phyloP scores from a whole-genome alignment of 2,797 vertebrate species.

The Acanthurus tractus region DNA sequence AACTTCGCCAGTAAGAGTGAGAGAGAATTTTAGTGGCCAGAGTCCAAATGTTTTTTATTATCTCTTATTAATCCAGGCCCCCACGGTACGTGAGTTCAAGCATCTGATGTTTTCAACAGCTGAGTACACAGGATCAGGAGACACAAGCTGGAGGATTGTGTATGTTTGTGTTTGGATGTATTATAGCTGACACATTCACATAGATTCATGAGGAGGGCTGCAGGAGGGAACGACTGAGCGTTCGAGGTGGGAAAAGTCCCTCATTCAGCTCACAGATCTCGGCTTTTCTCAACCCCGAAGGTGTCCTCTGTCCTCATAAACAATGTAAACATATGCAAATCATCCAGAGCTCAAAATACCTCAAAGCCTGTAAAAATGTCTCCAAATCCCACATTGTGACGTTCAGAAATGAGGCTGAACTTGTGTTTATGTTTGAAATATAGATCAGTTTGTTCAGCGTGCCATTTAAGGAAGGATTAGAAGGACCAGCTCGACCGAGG shows the following conservation, averaged over 20 bases:
- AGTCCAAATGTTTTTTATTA: constrained; percentile 74
- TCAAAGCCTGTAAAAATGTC: constrained; percentile 47
- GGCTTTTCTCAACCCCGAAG: constrained; percentile 47
- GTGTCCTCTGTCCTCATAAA: constrained; percentile 34
- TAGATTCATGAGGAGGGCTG: constrained; percentile 51
- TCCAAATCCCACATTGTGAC: constrained; percentile 58
- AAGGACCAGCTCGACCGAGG: constrained; percentile 59
- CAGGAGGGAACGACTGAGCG: constrained; percentile 37
- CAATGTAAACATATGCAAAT: constrained; percentile 47
- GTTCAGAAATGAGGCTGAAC: constrained; percentile 49
- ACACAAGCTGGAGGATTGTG: constrained; percentile 43
- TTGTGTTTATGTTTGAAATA: constrained; percentile 67
- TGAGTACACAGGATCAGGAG: constrained; percentile 71
- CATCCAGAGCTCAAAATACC: constrained; percentile 26
- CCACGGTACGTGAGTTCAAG: constrained; percentile 61
- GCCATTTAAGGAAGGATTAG: constrained; percentile 67
- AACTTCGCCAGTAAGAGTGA: constrained; percentile 25
- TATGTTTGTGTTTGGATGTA: constrained; percentile 53
- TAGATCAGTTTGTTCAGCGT: constrained; percentile 44
- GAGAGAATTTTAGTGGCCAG: constrained; percentile 53
- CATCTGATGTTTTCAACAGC: constrained; percentile 79
- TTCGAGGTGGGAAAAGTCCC: constrained; percentile 34
- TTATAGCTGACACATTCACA: constrained; percentile 56
- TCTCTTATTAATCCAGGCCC: constrained; percentile 75
- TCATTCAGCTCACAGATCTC: constrained; percentile 24